These are phyloP conservation scores for Siniperca scherzeri DNA, from an alignment of 2,797 vertebrate species.

Conservation along the genomic window DNA sequence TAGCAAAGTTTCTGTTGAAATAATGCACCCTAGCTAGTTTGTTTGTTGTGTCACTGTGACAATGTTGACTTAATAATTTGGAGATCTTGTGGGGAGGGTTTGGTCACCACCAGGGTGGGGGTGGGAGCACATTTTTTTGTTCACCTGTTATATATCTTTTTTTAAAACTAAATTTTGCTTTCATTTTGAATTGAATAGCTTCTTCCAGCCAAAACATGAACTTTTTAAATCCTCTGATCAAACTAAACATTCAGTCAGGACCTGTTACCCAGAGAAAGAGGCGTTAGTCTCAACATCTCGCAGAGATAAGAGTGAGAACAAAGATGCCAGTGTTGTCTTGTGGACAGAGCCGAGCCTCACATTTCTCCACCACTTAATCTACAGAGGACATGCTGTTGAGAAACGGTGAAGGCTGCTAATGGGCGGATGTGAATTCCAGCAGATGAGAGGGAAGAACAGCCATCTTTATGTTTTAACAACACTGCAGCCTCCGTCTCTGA, in stretches of 20 bases:
- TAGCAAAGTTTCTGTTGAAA: background rate
- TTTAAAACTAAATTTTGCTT: too few relatives aligned
- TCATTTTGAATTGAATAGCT: too few relatives aligned
- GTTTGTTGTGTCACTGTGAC: background rate
- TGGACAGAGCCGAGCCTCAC: constrained; percentile 56
- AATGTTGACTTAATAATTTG: too few relatives aligned
- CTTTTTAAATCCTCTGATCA: too few relatives aligned
- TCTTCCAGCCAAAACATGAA: too few relatives aligned
- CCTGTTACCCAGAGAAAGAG: constrained; percentile 36
- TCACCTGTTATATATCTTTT: too few relatives aligned
- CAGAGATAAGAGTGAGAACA: constrained; percentile 75
- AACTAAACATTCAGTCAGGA: background rate
- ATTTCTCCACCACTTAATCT: constrained; percentile 69
- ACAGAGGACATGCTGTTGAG: constrained; percentile 64
- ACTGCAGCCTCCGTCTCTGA: constrained; percentile 3
- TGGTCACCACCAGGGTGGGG: too few relatives aligned
- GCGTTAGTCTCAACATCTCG: constrained; percentile 46
- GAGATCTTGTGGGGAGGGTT: too few relatives aligned
- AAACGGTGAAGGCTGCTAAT: constrained; percentile 47
- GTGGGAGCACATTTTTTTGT: too few relatives aligned
- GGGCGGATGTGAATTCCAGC: constrained; percentile 68
- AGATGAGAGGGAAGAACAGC: constrained; percentile 53
- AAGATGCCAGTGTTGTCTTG: constrained; percentile 72
- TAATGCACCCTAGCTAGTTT: background rate
- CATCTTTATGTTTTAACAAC: constrained; percentile 52